These are phyloP conservation scores for Auanema freiburgensis DNA, from an alignment of 2,888 invertebrate species.

Conservation along the genomic window DNA sequence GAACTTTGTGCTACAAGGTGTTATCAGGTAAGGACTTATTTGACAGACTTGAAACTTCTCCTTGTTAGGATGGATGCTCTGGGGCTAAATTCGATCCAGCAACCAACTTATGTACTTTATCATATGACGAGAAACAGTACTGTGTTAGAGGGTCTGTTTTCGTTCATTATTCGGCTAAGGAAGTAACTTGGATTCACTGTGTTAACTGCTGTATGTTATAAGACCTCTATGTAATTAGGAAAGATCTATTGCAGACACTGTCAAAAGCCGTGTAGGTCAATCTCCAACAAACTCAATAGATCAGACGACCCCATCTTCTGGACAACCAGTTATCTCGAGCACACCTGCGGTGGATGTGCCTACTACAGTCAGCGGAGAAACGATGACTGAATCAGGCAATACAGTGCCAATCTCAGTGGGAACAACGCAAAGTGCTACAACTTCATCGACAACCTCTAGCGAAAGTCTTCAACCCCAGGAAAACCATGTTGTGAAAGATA, in stretches of 20 bases:
- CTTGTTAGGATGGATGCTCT: slow-evolving; percentile 51
- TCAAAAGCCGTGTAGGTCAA: neutral
- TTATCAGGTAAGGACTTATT: slow-evolving; percentile 40
- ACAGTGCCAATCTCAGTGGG: neutral
- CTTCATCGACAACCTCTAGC: neutral
- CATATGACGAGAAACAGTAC: slow-evolving; percentile 49
- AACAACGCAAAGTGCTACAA: neutral
- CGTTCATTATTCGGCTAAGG: slow-evolving; percentile 39
- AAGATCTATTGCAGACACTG: slow-evolving; percentile 16
- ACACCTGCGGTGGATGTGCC: too few species aligned
- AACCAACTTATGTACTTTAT: slow-evolving; percentile 46
- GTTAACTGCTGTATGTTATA: slow-evolving; percentile 49
- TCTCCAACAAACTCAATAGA: too few species aligned
- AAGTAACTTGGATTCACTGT: slow-evolving; percentile 55
- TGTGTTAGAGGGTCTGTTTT: slow-evolving; percentile 41
- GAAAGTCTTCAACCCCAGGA: neutral
- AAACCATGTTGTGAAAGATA: neutral
- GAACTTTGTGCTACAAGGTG: slow-evolving; percentile 57
- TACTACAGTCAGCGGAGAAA: too few species aligned
- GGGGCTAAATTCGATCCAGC: slow-evolving; percentile 51
- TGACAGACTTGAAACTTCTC: too few species aligned
- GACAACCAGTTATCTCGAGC: too few species aligned
- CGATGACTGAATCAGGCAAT: neutral
- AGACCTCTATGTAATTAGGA: neutral
- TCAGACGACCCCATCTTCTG: too few species aligned